phyloP scores from a whole-genome alignment of 2,113 vertebrate genomes.

The Tychaedon coryphoeus region DNA sequence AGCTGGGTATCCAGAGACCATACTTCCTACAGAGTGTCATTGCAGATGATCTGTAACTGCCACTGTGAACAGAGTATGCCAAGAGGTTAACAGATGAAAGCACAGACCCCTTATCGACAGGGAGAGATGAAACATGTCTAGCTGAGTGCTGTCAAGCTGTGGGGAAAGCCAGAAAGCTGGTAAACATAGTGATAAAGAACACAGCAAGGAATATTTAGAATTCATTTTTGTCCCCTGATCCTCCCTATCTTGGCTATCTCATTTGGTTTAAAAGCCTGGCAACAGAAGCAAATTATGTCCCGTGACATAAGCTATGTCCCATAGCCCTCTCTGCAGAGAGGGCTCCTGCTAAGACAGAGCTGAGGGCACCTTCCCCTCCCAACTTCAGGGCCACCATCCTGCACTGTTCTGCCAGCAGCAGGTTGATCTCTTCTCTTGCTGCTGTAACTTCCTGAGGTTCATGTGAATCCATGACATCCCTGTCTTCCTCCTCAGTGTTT shows the following conservation, averaged over 20 bases:
- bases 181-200: neutral
- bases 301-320: neutral
- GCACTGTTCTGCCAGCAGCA: conserved; percentile 58
- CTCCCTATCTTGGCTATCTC: neutral
- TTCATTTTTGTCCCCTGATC: neutral
- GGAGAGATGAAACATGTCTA: neutral
- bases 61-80: conserved; percentile 7
- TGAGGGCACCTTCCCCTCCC: neutral
- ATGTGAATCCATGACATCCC: neutral
- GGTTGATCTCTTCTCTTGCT: conserved; percentile 64
- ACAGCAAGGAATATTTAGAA: neutral
- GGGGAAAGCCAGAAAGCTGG: neutral
- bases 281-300: neutral
- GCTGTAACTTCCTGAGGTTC: conserved; percentile 55
- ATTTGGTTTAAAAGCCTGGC: neutral
- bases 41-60: conserved; percentile 45
- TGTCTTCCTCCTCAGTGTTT: neutral
- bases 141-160: neutral
- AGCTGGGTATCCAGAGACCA: neutral
- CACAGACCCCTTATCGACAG: neutral
- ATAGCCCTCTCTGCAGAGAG: neutral
- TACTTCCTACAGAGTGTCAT: neutral
- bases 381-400: conserved; percentile 57
- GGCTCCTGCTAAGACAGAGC: neutral
- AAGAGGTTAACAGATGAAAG: neutral